Percentiles rank a stretch among this genome's conserved stretches.
Conservation (phyloP, 2,113 vertebrate species). For the Tylochromis polylepis region DNA sequence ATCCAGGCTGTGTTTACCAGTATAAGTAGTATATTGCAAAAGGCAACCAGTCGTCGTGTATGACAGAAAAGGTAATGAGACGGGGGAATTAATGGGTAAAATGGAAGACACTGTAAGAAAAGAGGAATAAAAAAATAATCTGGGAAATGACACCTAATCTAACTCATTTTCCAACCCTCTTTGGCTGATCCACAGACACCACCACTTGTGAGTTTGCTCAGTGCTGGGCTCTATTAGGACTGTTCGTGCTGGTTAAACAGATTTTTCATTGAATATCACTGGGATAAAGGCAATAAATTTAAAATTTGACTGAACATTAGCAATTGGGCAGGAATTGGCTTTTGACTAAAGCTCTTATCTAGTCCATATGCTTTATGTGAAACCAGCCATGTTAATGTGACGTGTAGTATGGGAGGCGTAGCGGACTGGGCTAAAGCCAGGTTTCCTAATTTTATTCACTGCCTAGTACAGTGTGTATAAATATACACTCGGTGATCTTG, state of each 20-base stretch:
- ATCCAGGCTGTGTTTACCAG: not conserved
- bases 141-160: constrained; percentile 3
- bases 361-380: not conserved
- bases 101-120: not conserved
- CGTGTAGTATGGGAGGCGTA: not conserved
- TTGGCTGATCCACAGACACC: constrained; percentile 8
- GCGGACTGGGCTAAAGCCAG: not conserved
- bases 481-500: not conserved
- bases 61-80: not conserved
- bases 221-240: not conserved
- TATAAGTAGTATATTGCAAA: not conserved
- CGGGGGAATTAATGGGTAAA: not conserved
- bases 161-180: constrained; percentile 20
- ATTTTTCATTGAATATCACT: not conserved
- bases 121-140: not conserved
- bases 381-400: not conserved
- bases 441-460: not conserved
- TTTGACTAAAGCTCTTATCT: not conserved
- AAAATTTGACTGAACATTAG: constrained; percentile 11
- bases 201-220: no score
- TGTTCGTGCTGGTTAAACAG: not conserved
- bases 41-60: not conserved
- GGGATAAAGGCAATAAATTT: constrained; percentile 8
- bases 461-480: not conserved
- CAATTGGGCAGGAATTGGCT: not conserved